Base-by-base conservation (phyloP, 2,113 vertebrate species). In the Neotragus moschatus region DNA sequence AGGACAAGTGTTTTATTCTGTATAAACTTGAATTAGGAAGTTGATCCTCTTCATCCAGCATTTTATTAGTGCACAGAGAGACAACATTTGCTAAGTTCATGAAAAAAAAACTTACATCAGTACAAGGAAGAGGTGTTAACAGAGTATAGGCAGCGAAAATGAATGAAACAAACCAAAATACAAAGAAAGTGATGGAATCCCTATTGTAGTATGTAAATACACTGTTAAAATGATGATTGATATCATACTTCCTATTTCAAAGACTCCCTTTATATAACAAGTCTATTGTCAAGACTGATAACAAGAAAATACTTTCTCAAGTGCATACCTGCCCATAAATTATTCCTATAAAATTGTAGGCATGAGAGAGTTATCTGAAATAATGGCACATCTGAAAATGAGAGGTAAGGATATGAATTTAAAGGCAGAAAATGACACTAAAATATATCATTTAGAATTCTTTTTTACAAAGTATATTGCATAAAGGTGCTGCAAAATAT, bases 71-170 rank as follows among this genome's bases (percentile, higher is more conserved):
- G 61, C 92, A 91, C 70, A 53, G 61, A 61, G 79, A 97, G 30
- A 93, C 28, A 98, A 95, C 95, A 97, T 94, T 91, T 97, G 45
- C 26, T 23, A 95, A 47, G 81, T 97, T 97, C 88, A 15, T 87
- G 28, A 93, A 97, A 98, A 98, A 11, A 97, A 98, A 47, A 43
- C 26, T 97, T 98, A 96, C 94, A 96, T 97, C 66, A 79, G 2
- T 73, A 82, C 15, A 95, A 98, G 2, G 53, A 96, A 97, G 45
- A 97, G 80, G 5, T 61, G 8, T 79, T 97, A 96, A 97, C 91
- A 97, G 45, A 97, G n/a, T 36, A 73, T 10, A 93, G 28, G 3
- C 82, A 55, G 73, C 58, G 80, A 89, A 94, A 97, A 86, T 51
- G 51, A 43, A 61, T 81, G 70, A 95, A 95, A 63, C 87, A 96